phyloP scores from a whole-genome alignment of 2,888 invertebrate species.

The Brenthis ino region DNA sequence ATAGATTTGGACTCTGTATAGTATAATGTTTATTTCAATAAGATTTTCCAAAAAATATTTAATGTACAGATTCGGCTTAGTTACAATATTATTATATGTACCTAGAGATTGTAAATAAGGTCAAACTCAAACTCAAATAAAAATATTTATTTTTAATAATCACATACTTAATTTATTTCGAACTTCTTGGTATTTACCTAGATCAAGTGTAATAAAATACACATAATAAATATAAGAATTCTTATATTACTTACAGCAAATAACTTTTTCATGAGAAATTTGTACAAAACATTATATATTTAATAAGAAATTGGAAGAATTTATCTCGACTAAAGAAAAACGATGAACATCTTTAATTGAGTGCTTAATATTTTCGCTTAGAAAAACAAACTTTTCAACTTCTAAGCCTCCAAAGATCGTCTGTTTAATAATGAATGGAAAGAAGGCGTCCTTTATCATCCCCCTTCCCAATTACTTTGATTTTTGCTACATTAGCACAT shows the following conservation, averaged over 20 bases:
- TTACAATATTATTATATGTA: no score
- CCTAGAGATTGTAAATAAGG: no score
- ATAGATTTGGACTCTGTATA: no score
- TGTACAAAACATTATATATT: constrained; percentile 4
- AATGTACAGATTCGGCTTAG: no score
- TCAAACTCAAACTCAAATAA: no score
- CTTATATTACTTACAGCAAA: constrained; percentile 1
- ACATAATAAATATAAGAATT: neutral
- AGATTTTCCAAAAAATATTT: no score
- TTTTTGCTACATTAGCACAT: constrained; percentile 51
- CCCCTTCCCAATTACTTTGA: constrained; percentile 44
- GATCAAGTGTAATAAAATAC: no score
- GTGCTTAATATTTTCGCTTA: constrained; percentile 24
- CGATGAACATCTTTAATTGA: constrained; percentile 26
- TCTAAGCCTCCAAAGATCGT: constrained; percentile 22
- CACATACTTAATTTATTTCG: no score
- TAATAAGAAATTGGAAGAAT: constrained; percentile 10
- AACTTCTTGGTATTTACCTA: no score
- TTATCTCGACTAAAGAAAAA: constrained; percentile 9
- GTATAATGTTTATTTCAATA: no score
- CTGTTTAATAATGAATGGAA: constrained; percentile 32
- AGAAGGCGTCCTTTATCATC: constrained; percentile 33
- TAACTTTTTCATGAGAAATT: neutral
- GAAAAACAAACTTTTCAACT: constrained; percentile 29
- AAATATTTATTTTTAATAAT: no score